Evolutionary conservation across 2,113 vertebrate species (phyloP).

Genomic region (Cyanoramphus novaezelandiae): DNA sequence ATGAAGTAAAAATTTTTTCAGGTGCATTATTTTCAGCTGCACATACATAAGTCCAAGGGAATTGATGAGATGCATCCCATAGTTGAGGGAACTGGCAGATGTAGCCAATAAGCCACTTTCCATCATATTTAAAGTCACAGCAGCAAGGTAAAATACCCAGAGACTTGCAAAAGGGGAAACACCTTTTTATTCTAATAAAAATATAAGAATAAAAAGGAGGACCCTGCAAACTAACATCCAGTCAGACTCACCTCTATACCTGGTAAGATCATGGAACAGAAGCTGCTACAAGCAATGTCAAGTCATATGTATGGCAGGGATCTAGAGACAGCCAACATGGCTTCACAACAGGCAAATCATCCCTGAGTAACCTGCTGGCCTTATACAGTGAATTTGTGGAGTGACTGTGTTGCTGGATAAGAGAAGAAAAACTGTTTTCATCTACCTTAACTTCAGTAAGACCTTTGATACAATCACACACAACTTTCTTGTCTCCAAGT

Average conservation of each 20-base stretch:
- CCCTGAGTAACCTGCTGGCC: background rate
- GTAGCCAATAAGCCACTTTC: background rate
- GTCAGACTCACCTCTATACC: background rate
- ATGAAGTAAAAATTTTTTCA: background rate
- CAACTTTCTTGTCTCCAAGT: background rate
- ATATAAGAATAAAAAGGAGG: background rate
- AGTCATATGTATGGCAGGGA: background rate
- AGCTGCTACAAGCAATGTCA: background rate
- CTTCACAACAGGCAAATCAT: background rate
- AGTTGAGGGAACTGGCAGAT: background rate
- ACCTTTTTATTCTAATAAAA: background rate
- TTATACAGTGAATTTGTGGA: background rate
- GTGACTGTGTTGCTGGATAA: background rate
- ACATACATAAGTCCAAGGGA: background rate
- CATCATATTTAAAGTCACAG: background rate
- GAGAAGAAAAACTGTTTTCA: background rate
- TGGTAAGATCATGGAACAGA: background rate
- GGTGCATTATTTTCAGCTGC: background rate
- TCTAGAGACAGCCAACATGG: rapidly evolving
- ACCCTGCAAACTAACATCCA: background rate
- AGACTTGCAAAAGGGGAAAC: background rate
- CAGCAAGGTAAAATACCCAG: background rate
- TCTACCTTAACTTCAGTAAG: background rate
- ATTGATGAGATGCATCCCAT: background rate
- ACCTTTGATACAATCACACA: background rate